Percentiles rank a stretch among this genome's conserved stretches.
These are phyloP conservation scores for Ectropis crepuscularia DNA, from an alignment of 2,888 invertebrate species.

Conservation along the genomic window DNA sequence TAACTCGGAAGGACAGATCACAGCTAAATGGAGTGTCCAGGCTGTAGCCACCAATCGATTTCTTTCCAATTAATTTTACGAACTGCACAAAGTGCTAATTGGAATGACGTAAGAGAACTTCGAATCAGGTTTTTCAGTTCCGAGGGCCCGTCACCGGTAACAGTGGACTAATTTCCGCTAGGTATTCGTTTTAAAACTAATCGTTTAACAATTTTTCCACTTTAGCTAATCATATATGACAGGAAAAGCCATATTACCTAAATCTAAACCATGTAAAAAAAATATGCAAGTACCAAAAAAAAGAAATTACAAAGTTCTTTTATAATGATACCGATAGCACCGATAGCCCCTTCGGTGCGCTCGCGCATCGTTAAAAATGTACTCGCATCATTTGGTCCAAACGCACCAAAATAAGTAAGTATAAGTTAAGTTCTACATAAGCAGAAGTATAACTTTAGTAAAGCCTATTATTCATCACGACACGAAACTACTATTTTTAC, in stretches of 20 bases:
- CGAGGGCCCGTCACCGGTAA: background rate
- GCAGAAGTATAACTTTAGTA: too few relatives aligned
- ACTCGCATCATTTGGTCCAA: too few relatives aligned
- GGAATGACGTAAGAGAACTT: background rate
- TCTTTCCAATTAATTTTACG: slow-evolving; percentile 6
- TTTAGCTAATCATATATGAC: background rate
- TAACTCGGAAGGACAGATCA: slow-evolving; percentile 1
- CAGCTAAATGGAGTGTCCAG: background rate
- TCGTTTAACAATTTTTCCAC: slow-evolving; percentile 2
- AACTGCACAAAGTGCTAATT: slow-evolving; percentile 5
- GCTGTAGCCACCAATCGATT: background rate
- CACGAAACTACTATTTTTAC: too few relatives aligned
- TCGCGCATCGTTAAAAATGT: too few relatives aligned
- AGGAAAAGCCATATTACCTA: background rate
- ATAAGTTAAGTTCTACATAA: too few relatives aligned
- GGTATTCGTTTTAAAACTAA: background rate
- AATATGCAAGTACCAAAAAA: too few relatives aligned
- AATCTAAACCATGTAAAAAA: too few relatives aligned
- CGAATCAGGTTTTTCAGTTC: slow-evolving; percentile 1
- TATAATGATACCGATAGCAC: too few relatives aligned
- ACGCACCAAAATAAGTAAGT: too few relatives aligned
- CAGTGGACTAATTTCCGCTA: background rate
- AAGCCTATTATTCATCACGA: too few relatives aligned
- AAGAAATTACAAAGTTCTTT: too few relatives aligned
- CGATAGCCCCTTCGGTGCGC: too few relatives aligned